Percentiles rank a stretch among this genome's conserved stretches.
These are phyloP conservation scores for Hartigia nigra DNA, from an alignment of 2,888 invertebrate genomes.

Conservation along the genomic window DNA sequence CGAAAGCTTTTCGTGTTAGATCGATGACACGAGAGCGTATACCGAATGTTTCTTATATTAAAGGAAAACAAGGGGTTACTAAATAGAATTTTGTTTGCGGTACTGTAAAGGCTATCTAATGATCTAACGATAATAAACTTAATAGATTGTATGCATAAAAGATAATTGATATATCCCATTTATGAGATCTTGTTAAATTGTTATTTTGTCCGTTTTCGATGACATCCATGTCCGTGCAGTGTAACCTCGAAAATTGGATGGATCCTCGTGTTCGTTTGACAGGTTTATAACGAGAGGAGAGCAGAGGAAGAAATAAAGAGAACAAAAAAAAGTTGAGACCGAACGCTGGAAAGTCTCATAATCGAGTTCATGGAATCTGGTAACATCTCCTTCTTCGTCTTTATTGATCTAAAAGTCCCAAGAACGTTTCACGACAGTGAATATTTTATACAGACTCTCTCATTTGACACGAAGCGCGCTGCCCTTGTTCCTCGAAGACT, in stretches of 20 bases:
- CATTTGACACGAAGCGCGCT: neutral
- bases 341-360: neutral
- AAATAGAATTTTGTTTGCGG: neutral
- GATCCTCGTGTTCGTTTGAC: neutral
- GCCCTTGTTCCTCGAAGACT: constrained; percentile 31
- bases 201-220: neutral
- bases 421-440: neutral
- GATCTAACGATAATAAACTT: neutral
- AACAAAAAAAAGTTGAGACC: neutral
- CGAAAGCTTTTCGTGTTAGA: neutral
- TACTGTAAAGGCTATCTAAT: neutral
- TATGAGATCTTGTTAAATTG: neutral
- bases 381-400: neutral
- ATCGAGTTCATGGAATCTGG: neutral
- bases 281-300: neutral
- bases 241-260: neutral
- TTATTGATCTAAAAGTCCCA: neutral
- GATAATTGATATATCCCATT: neutral
- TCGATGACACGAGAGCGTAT: neutral
- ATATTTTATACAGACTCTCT: neutral
- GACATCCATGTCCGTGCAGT: neutral
- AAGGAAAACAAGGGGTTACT: neutral
- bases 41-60: neutral
- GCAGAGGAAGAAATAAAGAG: neutral
- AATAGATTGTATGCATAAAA: neutral